Conservation (phyloP, 2,888 invertebrate species). For the Folsomia manolachei region DNA sequence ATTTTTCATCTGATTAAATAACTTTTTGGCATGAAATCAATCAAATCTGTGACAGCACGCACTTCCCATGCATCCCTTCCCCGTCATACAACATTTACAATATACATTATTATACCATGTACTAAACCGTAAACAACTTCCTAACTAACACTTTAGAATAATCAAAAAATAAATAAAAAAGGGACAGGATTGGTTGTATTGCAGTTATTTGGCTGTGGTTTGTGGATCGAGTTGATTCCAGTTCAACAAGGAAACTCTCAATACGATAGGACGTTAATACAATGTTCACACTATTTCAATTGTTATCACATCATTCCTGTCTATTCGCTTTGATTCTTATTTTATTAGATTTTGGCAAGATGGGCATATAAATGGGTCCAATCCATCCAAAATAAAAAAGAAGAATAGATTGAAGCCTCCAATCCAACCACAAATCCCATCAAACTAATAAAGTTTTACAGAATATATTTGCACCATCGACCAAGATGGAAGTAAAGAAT, state of each 20-base stretch:
- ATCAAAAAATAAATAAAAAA: too few species aligned
- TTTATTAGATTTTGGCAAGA: background rate
- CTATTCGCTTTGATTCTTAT: background rate
- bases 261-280: background rate
- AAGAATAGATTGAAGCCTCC: background rate
- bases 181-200: background rate
- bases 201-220: background rate
- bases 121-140: too few species aligned
- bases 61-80: too few species aligned
- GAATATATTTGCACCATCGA: too few species aligned
- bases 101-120: background rate
- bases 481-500: too few species aligned
- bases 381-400: background rate
- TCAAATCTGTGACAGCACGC: conserved; percentile 4
- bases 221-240: background rate
- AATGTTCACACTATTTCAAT: background rate
- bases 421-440: background rate
- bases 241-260: background rate
- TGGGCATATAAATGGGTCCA: too few species aligned
- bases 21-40: conserved; percentile 3
- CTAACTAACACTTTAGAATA: too few species aligned
- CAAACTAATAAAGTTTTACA: too few species aligned
- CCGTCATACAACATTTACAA: background rate
- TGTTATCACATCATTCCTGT: background rate
- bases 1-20: background rate